Evolutionary conservation across 2,888 invertebrate genomes (phyloP).

Genomic region (Amiota mariae): DNA sequence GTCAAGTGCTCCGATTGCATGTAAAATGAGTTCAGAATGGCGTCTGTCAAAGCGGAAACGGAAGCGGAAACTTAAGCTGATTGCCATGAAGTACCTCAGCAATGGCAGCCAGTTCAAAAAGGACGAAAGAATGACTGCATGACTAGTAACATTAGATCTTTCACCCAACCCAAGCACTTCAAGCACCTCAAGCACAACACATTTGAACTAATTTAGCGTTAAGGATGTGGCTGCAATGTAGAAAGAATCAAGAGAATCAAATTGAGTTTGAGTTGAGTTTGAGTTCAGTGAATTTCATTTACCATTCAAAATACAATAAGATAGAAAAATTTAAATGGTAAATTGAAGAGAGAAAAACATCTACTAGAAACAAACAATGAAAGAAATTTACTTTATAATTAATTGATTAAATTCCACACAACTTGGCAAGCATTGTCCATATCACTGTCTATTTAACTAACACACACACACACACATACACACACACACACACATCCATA

Average conservation of each 20-base stretch:
- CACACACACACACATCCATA: neutral
- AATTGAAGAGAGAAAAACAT: too few relatives aligned
- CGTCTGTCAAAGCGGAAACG: slow-evolving; percentile 9
- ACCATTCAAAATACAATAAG: too few relatives aligned
- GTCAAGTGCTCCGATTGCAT: slow-evolving; percentile 3
- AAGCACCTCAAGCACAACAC: neutral
- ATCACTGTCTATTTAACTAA: neutral
- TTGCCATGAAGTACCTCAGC: slow-evolving; percentile 10
- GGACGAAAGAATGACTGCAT: too few relatives aligned
- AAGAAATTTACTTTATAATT: too few relatives aligned
- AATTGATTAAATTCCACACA: slow-evolving; percentile 16
- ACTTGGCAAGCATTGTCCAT: neutral
- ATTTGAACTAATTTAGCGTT: too few relatives aligned
- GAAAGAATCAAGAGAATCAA: too few relatives aligned
- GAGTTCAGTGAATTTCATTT: too few relatives aligned
- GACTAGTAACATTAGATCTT: neutral
- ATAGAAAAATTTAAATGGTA: too few relatives aligned
- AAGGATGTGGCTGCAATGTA: too few relatives aligned
- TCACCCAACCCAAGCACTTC: neutral
- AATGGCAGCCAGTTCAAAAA: neutral
- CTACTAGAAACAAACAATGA: too few relatives aligned
- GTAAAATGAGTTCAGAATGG: neutral
- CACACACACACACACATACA: slow-evolving; percentile 1
- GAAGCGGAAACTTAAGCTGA: slow-evolving; percentile 18
- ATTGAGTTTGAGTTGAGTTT: neutral